Conservation (phyloP, 2,888 invertebrate genomes). For the Drosophila yooni region DNA sequence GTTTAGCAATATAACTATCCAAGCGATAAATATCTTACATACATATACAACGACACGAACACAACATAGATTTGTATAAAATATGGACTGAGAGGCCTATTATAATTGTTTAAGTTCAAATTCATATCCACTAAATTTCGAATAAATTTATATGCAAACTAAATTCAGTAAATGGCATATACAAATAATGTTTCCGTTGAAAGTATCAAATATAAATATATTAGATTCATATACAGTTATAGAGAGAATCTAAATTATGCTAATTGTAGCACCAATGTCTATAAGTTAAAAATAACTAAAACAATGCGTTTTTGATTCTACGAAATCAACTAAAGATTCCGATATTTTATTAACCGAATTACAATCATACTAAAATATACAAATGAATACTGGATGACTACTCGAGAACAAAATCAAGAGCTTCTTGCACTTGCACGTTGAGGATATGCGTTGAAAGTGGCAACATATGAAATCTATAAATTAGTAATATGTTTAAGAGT, state of each 20-base stretch:
- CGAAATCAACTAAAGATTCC: slow-evolving; percentile 1
- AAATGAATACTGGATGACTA: slow-evolving; percentile 12
- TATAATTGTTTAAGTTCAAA: slow-evolving; percentile 25
- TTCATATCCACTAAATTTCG: not conserved
- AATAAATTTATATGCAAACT: slow-evolving; percentile 5
- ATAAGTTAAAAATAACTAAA: slow-evolving; percentile 1
- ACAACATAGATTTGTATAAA: slow-evolving; percentile 24
- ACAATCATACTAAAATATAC: slow-evolving; percentile 10
- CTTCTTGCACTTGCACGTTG: slow-evolving; percentile 70
- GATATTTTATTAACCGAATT: slow-evolving; percentile 18
- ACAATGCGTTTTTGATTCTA: slow-evolving; percentile 7
- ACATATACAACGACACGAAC: slow-evolving; percentile 18
- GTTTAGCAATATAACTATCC: slow-evolving; percentile 12
- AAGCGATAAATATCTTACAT: slow-evolving; percentile 25
- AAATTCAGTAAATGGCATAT: not conserved
- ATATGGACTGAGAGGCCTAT: slow-evolving; percentile 24
- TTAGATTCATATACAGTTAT: not conserved
- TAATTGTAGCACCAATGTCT: slow-evolving; percentile 9
- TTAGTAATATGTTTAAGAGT: slow-evolving; percentile 15
- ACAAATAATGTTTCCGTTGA: slow-evolving; percentile 4
- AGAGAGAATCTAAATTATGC: slow-evolving; percentile 4
- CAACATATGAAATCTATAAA: slow-evolving; percentile 25
- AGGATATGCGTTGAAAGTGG: slow-evolving; percentile 26
- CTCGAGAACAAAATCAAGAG: slow-evolving; percentile 81
- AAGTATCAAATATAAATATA: not conserved